Evolutionary conservation across 2,113 vertebrate species (phyloP).

Genomic region (Macrotis lagotis): DNA sequence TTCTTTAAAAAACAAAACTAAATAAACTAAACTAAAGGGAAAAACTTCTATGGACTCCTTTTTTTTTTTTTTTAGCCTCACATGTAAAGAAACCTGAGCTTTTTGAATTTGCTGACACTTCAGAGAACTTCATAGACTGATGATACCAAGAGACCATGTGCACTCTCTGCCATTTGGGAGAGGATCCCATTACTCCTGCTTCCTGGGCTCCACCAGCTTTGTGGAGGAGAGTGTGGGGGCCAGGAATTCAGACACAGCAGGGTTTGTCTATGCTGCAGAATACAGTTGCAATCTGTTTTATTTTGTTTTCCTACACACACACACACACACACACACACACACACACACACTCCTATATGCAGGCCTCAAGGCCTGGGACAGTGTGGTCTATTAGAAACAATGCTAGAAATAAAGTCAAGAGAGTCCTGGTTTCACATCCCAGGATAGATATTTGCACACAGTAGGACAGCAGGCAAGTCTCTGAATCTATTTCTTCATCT

Average conservation of each 20-base stretch:
- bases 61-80: neutral
- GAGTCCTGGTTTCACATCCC: neutral
- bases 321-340: too few relatives aligned
- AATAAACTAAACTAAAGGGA: neutral
- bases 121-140: neutral
- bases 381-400: neutral
- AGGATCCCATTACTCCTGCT: neutral
- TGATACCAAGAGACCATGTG: neutral
- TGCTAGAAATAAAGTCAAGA: neutral
- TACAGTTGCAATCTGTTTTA: neutral
- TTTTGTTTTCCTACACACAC: neutral
- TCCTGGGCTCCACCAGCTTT: neutral
- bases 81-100: neutral
- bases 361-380: neutral
- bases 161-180: neutral
- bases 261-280: neutral
- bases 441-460: neutral
- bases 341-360: too few relatives aligned
- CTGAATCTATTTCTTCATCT: neutral
- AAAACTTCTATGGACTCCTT: neutral
- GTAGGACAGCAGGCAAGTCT: neutral
- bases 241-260: neutral
- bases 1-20: neutral
- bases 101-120: neutral
- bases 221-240: neutral